A percentile compares a stretch with the other conserved stretches of the same genome.
Evolutionary conservation across 2,888 invertebrate genomes (phyloP).

Genomic region (Drosophila mercatorum): DNA sequence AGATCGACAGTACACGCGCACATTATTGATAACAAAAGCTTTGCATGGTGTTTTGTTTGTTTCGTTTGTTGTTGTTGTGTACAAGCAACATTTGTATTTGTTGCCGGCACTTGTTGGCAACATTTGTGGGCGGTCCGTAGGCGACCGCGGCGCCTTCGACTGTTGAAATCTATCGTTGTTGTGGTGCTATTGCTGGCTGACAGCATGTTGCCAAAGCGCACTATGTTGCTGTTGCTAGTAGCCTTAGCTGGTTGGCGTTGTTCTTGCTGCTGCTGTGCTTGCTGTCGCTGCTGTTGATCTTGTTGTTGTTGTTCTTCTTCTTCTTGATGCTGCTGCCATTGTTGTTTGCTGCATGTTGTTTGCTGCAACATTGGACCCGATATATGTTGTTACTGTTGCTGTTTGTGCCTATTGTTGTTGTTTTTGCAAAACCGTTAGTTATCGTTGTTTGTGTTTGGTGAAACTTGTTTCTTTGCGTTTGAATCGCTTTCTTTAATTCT

Average conservation of each 20-base stretch:
- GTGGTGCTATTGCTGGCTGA: slow-evolving; percentile 43
- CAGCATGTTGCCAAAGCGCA: slow-evolving; percentile 46
- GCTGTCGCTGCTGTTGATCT: slow-evolving; percentile 19
- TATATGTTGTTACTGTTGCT: slow-evolving; percentile 53
- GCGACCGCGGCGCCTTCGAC: slow-evolving; percentile 83
- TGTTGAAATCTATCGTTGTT: slow-evolving; percentile 83
- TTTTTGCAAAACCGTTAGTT: slow-evolving; percentile 67
- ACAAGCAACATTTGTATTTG: slow-evolving; percentile 52
- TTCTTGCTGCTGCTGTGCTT: slow-evolving; percentile 13
- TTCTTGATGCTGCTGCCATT: slow-evolving; percentile 56
- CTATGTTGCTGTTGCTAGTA: slow-evolving; percentile 39
- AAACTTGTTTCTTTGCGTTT: slow-evolving; percentile 37
- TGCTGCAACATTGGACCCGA: slow-evolving; percentile 81
- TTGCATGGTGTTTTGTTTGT: slow-evolving; percentile 56
- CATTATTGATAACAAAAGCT: slow-evolving; percentile 76
- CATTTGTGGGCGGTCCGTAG: slow-evolving; percentile 75
- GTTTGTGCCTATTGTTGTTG: slow-evolving; percentile 33
- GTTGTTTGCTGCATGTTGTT: slow-evolving; percentile 75
- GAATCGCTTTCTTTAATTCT: neutral
- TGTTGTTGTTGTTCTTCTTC: slow-evolving; percentile 49
- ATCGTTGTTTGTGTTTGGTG: slow-evolving; percentile 69
- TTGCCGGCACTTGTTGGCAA: slow-evolving; percentile 68
- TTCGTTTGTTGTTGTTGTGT: slow-evolving; percentile 41
- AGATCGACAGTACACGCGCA: slow-evolving; percentile 74
- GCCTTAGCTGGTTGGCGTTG: slow-evolving; percentile 55